Conservation (phyloP, 1,140 invertebrate species). For the Spodoptera frugiperda region DNA sequence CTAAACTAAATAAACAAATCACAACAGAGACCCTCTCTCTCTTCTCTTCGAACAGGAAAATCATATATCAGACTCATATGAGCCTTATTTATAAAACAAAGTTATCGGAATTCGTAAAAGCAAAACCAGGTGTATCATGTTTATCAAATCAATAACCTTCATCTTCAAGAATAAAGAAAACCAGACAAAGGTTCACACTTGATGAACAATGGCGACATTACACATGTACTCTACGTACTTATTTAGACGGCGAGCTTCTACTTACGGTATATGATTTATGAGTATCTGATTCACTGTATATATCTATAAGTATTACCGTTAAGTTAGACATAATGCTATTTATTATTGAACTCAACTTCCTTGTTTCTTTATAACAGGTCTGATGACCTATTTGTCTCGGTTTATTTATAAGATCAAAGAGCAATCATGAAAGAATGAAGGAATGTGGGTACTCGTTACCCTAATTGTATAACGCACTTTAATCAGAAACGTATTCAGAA, state of each 20-base stretch:
- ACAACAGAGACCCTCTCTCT: not conserved
- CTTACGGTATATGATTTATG: constrained; percentile 31
- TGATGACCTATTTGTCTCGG: no score
- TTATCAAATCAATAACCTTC: constrained; percentile 40
- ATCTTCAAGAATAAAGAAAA: constrained; percentile 39
- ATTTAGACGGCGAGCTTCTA: constrained; percentile 25
- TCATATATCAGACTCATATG: not conserved
- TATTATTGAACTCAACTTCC: not conserved
- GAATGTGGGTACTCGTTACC: no score
- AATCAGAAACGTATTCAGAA: no score
- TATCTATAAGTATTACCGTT: constrained; percentile 18
- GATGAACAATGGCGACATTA: constrained; percentile 41
- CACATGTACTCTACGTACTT: constrained; percentile 34
- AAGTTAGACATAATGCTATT: not conserved
- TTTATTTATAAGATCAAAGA: no score
- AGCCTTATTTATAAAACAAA: not conserved
- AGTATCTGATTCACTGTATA: constrained; percentile 26
- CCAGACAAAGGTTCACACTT: constrained; percentile 24
- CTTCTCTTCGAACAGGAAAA: no score
- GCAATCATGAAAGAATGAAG: no score
- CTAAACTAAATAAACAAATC: not conserved
- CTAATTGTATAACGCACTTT: no score
- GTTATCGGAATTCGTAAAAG: not conserved
- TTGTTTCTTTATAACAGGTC: not conserved
- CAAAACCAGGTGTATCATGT: constrained; percentile 17